Evolutionary conservation across 2,888 invertebrate genomes (phyloP), one percentile per base, ranked within the genome.

Genomic region (Scrobipalpa costella): DNA sequence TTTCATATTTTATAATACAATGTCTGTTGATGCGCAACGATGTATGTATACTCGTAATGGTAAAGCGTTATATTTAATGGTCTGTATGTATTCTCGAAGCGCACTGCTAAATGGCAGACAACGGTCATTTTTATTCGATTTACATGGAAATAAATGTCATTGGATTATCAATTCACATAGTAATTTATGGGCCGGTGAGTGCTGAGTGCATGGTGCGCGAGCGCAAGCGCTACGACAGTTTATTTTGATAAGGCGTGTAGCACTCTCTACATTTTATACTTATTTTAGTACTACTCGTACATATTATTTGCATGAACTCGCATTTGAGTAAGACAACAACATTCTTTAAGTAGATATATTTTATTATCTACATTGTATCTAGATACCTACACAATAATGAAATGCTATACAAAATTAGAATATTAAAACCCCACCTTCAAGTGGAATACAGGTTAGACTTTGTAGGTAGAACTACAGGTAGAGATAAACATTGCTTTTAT

Each of bases 101-200:
- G 44, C 44, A 33, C 47, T 57, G 61, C 57, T 66, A 72, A 74
- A 73, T 70, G 69, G 68, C 68, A 69, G 70, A 71, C 71, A 66
- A 65, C 68, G 69, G 70, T 71, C 72, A 71, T 80, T 78, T 77
- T 76, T 71, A 75, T 72, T 61, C 74, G 69, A 81, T 86, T 80
- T 81, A 78, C 74, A 86, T 84, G 81, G 74, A 76, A 81, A 86
- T 81, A 76, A 75, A 69, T 67, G 68, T 70, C 73, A 75, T 80
- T 83, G 77, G 74, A 75, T 77, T 75, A 73, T 69, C 71, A 76
- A 80, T 79, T 77, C 68, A 68, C 68, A 66, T 60, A 64, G 71
- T 72, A 71, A 76, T 81, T 80, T 80, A 83, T 82, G 75, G 74
- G 73, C 67, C 44, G 44, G n/a, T 44, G 44, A 44, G 44, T 44